Evolutionary conservation across 1,140 invertebrate species (phyloP).

Genomic region (Chrysomallon squamiferum): DNA sequence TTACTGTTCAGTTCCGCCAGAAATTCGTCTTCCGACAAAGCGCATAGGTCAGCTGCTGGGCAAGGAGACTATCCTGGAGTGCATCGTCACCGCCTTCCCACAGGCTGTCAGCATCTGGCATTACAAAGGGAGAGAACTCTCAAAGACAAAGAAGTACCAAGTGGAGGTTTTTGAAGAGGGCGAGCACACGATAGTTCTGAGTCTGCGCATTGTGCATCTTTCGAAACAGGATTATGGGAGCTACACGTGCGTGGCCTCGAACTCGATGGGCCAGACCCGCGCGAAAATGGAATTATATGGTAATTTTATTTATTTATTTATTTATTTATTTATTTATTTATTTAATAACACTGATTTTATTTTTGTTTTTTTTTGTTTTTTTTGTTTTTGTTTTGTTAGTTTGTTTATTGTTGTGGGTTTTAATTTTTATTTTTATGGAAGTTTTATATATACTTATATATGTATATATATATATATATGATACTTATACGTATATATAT

Average conservation of each 20-base stretch:
- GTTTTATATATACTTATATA: too few species aligned
- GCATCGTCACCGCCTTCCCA: constrained; percentile 88
- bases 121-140: constrained; percentile 69
- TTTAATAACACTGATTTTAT: too few species aligned
- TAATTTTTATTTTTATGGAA: too few species aligned
- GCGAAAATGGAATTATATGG: constrained; percentile 85
- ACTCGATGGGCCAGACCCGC: constrained; percentile 85
- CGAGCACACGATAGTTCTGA: constrained; percentile 83
- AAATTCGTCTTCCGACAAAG: constrained; percentile 45
- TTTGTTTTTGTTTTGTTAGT: too few species aligned
- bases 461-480: too few species aligned
- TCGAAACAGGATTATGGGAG: constrained; percentile 80
- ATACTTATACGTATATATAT: too few species aligned
- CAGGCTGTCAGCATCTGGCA: constrained; percentile 88
- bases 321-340: too few species aligned
- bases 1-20: constrained; percentile 58
- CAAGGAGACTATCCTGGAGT: constrained; percentile 74
- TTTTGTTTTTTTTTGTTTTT: too few species aligned
- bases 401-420: too few species aligned
- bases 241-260: constrained; percentile 89
- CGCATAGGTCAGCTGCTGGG: constrained; percentile 49
- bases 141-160: constrained; percentile 70
- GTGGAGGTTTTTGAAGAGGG: constrained; percentile 76
- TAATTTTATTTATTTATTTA: constrained; percentile 64
- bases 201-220: constrained; percentile 81